These are phyloP conservation scores for Drosophila seguyi DNA, from an alignment of 1,140 invertebrate species.

Conservation along the genomic window DNA sequence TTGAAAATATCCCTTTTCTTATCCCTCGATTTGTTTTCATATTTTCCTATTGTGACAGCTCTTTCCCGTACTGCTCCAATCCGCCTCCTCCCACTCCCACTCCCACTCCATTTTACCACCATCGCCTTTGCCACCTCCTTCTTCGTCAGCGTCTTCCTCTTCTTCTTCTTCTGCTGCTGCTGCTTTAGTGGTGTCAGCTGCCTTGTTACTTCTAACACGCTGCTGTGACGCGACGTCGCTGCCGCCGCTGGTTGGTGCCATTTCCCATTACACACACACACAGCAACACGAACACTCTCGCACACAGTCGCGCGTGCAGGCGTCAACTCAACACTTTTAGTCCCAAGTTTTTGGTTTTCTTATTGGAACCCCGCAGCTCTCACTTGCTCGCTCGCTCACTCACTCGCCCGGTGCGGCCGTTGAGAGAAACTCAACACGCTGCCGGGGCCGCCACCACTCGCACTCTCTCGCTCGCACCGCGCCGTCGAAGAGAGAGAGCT, in stretches of 20 bases:
- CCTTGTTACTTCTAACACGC: slow-evolving; percentile 83
- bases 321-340: slow-evolving; percentile 78
- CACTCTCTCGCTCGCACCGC: slow-evolving; percentile 31
- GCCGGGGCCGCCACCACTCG: slow-evolving; percentile 14
- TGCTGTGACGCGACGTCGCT: slow-evolving; percentile 54
- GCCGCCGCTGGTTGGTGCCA: slow-evolving; percentile 69
- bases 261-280: slow-evolving; percentile 40
- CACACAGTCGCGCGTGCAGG: slow-evolving; percentile 44
- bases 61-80: neutral
- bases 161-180: slow-evolving; percentile 5
- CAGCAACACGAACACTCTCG: slow-evolving; percentile 2
- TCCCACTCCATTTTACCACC: slow-evolving; percentile 26
- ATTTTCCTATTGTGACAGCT: slow-evolving; percentile 13
- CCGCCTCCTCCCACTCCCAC: slow-evolving; percentile 7
- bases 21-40: neutral
- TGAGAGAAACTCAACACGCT: slow-evolving; percentile 45
- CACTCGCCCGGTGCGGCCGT: slow-evolving; percentile 14
- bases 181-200: slow-evolving; percentile 71
- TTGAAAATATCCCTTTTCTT: neutral
- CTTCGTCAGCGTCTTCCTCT: slow-evolving; percentile 40
- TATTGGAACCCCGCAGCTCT: slow-evolving; percentile 65
- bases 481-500: slow-evolving; percentile 16
- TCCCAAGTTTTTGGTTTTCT: slow-evolving; percentile 71
- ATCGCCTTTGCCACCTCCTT: slow-evolving; percentile 28
- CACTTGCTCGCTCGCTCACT: slow-evolving; percentile 25